Conservation (phyloP, 1,140 invertebrate genomes). For the Neodiprion pinetum region DNA sequence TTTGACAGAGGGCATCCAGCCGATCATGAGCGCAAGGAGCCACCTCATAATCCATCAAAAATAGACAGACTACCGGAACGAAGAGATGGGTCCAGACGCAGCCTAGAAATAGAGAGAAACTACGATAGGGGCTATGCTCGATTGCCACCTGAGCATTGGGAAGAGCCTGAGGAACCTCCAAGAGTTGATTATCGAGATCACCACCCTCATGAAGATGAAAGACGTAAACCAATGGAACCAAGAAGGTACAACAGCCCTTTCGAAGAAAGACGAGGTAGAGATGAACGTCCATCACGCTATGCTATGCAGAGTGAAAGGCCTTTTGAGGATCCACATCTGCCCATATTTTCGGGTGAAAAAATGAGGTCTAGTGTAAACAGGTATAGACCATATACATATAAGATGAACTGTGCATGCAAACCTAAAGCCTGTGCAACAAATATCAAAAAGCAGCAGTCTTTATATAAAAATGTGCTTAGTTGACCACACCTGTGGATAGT, state of each 20-base stretch:
- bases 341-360: slow-evolving; percentile 50
- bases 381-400: slow-evolving; percentile 21
- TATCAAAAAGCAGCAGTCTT: no score
- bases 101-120: slow-evolving; percentile 47
- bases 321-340: slow-evolving; percentile 56
- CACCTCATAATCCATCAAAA: slow-evolving; percentile 42
- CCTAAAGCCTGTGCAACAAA: no score
- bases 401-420: no score
- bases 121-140: slow-evolving; percentile 53
- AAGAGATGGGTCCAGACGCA: slow-evolving; percentile 42
- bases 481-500: no score
- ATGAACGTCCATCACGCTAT: slow-evolving; percentile 51
- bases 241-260: slow-evolving; percentile 55
- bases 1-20: slow-evolving; percentile 43
- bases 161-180: slow-evolving; percentile 47
- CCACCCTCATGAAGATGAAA: slow-evolving; percentile 52
- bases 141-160: slow-evolving; percentile 52
- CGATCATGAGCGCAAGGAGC: slow-evolving; percentile 48
- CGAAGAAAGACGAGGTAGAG: slow-evolving; percentile 49
- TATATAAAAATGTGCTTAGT: no score
- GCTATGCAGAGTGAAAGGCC: slow-evolving; percentile 44
- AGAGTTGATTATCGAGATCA: slow-evolving; percentile 52
- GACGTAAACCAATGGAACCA: slow-evolving; percentile 47
- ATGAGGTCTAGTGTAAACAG: slow-evolving; percentile 37
- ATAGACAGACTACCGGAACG: slow-evolving; percentile 44